Evolutionary conservation across 2,113 vertebrate genomes (phyloP).

Genomic region (Aegotheles bennettii): DNA sequence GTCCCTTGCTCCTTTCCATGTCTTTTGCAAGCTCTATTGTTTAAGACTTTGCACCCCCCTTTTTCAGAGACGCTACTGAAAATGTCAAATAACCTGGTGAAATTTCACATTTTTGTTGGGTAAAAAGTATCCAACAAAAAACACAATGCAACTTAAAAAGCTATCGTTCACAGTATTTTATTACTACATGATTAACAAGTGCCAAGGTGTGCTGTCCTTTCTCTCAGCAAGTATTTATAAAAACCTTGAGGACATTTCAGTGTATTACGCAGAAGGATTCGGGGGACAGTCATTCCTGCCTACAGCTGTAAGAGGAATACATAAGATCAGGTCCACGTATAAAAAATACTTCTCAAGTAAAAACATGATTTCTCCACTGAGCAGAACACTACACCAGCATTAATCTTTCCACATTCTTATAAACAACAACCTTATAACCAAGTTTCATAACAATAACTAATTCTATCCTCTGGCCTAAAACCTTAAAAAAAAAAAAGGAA

Average conservation of each 20-base stretch:
- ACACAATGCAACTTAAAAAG: not conserved
- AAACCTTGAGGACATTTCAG: not conserved
- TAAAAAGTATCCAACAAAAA: not conserved
- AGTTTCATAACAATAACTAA: not conserved
- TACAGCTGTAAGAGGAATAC: not conserved
- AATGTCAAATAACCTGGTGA: not conserved
- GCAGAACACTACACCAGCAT: not conserved
- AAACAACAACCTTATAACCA: not conserved
- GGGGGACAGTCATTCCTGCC: not conserved
- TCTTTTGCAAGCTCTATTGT: not conserved
- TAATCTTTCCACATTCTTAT: not conserved
- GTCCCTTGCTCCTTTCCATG: not conserved
- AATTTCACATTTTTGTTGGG: not conserved
- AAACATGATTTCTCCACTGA: not conserved
- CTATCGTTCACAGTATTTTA: not conserved
- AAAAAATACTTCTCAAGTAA: not conserved
- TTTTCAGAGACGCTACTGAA: not conserved
- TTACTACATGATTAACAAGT: not conserved
- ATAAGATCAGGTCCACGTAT: not conserved
- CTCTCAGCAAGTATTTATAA: not conserved
- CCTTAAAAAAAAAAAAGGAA: too few relatives aligned
- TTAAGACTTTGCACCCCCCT: not conserved
- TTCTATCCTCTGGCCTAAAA: not conserved
- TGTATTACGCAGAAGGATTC: not conserved
- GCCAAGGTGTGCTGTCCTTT: not conserved